Base-by-base conservation (phyloP, 2,888 invertebrate species). In the Amaurobius ferox region DNA sequence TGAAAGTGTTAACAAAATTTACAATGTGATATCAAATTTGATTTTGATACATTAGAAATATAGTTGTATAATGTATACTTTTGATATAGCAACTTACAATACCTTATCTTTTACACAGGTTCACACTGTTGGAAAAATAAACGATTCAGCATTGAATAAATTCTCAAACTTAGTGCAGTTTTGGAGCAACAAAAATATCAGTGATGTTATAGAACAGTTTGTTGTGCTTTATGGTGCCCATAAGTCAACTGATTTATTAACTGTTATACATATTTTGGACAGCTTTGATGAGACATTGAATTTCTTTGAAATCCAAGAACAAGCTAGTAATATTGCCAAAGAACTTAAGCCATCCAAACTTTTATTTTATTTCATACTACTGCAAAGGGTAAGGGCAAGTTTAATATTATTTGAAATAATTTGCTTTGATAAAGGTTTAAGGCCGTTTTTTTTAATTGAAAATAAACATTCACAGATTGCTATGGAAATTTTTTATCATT, bases 271-370 rank as follows among this genome's bases (percentile, higher is more conserved):
- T 26, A 48, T 83, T n/a, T 26, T 72, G 6, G 44, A 66, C 32
- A 35, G 39, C 26, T 72, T 71, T 55, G 83, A 83, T 40, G 19
- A 44, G 0, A 71, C 29, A 7, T 30, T 83, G 7, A 83, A 83
- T 29, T 83, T 77, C 29, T n/a, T 77, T 11, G 83, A 83, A 40
- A 39, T 77, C 16, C 83, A 83, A 28, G 77, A 72, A 30, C 66
- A 72, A 39, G 71, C 66, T 0, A 77, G 40, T 29, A 29, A 13
- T 19, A 39, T 62, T 40, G 77, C 83, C 19, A 83, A 71, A 16
- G 19, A 23, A 32, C 35, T 83, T 19, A 76, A 64, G 28, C 6
- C 55, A 35, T 62, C 39, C 3, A 83, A 77, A 16, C 39, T 83
- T 13, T 66, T 77, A 16, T 64, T 83, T 0, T 83, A 83, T 16